Percentiles rank a stretch among this genome's conserved stretches.
Evolutionary conservation across 2,888 invertebrate species (phyloP).

Genomic region (Cheilosia soror): DNA sequence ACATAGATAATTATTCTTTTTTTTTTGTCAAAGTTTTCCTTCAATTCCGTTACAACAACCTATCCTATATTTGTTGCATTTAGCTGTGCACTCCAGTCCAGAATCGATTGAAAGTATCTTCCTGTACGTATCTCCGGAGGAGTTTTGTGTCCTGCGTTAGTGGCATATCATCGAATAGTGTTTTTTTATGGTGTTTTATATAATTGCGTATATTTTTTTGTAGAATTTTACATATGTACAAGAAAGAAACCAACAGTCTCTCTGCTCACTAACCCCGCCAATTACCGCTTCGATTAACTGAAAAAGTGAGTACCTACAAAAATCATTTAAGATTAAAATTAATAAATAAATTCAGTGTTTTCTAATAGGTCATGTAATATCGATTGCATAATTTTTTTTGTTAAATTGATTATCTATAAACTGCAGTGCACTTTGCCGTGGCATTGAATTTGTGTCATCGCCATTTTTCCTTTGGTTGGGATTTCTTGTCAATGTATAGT

Average conservation of each 20-base stretch:
- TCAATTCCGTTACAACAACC: background rate
- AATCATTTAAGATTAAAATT: background rate
- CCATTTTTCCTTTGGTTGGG: background rate
- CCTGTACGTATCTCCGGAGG: conserved; percentile 22
- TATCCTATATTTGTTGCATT: conserved; percentile 38
- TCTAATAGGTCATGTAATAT: conserved; percentile 50
- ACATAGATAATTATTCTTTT: conserved; percentile 29
- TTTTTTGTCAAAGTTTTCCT: conserved; percentile 1
- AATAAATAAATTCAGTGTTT: background rate
- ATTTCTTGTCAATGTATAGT: background rate
- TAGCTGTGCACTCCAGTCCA: conserved; percentile 23
- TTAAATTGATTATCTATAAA: conserved; percentile 12
- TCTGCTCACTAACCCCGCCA: background rate
- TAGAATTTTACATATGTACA: conserved; percentile 21
- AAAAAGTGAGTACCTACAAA: conserved; percentile 34
- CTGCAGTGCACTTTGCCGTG: conserved; percentile 22
- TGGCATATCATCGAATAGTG: conserved; percentile 10
- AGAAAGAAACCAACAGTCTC: conserved; percentile 2
- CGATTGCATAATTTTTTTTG: conserved; percentile 61
- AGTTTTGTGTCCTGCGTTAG: conserved; percentile 3
- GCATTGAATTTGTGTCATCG: conserved; percentile 33
- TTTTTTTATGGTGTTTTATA: conserved; percentile 46
- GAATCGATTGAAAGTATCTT: conserved; percentile 29
- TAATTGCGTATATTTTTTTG: conserved; percentile 37
- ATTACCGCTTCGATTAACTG: conserved; percentile 24